Conservation (phyloP, 1,140 invertebrate genomes). For the Stegodyphus dumicola region DNA sequence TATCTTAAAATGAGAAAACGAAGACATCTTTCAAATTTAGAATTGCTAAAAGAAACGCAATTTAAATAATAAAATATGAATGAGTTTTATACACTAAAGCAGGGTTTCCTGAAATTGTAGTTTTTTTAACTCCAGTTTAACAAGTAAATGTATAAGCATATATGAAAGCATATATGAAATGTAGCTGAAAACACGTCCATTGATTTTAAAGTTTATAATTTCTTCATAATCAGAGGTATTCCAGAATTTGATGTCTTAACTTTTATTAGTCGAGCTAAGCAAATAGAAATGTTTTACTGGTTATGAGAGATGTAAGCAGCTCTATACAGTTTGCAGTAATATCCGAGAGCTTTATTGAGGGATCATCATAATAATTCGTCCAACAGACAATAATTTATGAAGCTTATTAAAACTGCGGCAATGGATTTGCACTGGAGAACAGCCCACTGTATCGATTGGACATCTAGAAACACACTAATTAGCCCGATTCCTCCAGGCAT, state of each 20-base stretch:
- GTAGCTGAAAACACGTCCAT: neutral
- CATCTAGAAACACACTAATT: neutral
- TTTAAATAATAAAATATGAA: too few species aligned
- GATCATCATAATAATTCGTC: neutral
- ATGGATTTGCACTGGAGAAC: constrained; percentile 7
- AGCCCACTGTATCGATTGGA: constrained; percentile 19
- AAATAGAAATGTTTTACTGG: neutral
- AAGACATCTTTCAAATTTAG: too few species aligned
- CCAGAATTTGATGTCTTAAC: neutral
- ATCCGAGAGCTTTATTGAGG: neutral
- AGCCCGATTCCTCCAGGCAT: constrained; percentile 22
- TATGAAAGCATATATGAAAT: neutral
- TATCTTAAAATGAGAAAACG: too few species aligned
- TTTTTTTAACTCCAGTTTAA: too few species aligned
- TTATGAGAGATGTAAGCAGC: neutral
- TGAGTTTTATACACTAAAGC: too few species aligned
- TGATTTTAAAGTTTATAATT: constrained; percentile 4
- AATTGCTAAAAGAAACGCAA: too few species aligned
- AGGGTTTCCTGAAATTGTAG: too few species aligned
- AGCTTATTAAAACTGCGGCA: constrained; percentile 27
- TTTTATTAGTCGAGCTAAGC: neutral
- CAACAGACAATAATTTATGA: constrained; percentile 4
- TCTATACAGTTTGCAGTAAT: neutral
- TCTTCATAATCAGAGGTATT: neutral
- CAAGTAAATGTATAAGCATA: too few species aligned